Percentiles rank a stretch among this genome's conserved stretches.
These are phyloP conservation scores for Laspeyria flexula DNA, from an alignment of 2,888 invertebrate species.

Conservation along the genomic window DNA sequence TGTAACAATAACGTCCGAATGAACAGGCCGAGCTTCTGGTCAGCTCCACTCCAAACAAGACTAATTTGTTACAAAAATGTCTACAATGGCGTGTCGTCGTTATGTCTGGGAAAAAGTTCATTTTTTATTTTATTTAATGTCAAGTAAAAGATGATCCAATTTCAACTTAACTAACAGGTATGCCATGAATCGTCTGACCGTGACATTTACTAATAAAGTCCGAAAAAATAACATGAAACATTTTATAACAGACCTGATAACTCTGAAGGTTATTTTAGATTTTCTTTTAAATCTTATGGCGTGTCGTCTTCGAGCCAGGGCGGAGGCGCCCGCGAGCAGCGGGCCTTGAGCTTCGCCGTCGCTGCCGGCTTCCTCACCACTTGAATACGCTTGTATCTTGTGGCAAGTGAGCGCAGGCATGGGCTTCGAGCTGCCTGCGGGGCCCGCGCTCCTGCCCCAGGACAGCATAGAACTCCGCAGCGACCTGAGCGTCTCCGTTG, in stretches of 20 bases:
- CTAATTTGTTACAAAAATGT: constrained; percentile 11
- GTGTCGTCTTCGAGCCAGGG: constrained; percentile 77
- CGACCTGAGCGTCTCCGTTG: constrained; percentile 83
- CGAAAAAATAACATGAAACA: constrained; percentile 1
- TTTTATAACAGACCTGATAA: constrained; percentile 63
- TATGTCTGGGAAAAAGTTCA: too few relatives aligned
- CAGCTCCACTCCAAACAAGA: constrained; percentile 25
- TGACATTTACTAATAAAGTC: neutral
- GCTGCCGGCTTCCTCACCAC: constrained; percentile 57
- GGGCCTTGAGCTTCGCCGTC: constrained; percentile 66
- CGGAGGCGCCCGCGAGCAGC: constrained; percentile 75
- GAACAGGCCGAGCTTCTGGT: constrained; percentile 40
- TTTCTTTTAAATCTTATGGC: constrained; percentile 80
- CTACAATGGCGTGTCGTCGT: too few relatives aligned
- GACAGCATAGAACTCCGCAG: constrained; percentile 82
- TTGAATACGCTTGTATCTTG: constrained; percentile 44
- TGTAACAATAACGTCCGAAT: constrained; percentile 66
- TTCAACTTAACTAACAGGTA: neutral
- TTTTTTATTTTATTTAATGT: too few relatives aligned
- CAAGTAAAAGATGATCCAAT: neutral
- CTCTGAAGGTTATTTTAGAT: constrained; percentile 75
- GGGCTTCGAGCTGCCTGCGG: constrained; percentile 62
- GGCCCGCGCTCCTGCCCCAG: constrained; percentile 67
- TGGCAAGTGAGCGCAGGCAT: constrained; percentile 50
- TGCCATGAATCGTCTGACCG: neutral